phyloP scores from a whole-genome alignment of 2,797 vertebrate species.

The Melanotaenia pygmaea region DNA sequence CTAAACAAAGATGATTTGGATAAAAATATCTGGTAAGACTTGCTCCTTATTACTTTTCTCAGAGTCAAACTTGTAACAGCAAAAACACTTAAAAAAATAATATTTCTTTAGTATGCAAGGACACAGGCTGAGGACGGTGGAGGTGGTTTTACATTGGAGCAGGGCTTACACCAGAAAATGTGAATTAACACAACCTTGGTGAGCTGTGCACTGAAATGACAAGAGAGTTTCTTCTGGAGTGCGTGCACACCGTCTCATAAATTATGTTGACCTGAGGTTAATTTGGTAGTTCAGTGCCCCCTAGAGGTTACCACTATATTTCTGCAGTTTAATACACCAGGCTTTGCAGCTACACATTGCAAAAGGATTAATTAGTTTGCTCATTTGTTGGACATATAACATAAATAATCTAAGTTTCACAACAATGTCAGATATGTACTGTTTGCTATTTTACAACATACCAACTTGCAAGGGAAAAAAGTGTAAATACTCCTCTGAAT shows the following conservation, averaged over 20 bases:
- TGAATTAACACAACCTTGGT: conserved; percentile 46
- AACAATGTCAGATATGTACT: conserved; percentile 17
- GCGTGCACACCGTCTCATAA: conserved; percentile 47
- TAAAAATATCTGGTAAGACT: conserved; percentile 13
- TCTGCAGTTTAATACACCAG: conserved; percentile 65
- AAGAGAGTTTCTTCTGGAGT: conserved; percentile 40
- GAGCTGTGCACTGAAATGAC: conserved; percentile 49
- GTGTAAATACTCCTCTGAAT: not conserved
- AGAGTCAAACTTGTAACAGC: conserved; percentile 22
- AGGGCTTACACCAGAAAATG: conserved; percentile 27
- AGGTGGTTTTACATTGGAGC: conserved; percentile 6
- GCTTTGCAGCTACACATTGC: conserved; percentile 50
- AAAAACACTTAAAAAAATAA: conserved; percentile 21
- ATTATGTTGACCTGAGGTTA: conserved; percentile 74
- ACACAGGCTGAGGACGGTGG: conserved; percentile 34
- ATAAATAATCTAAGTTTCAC: conserved; percentile 5
- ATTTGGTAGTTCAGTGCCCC: conserved; percentile 73
- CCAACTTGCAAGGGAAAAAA: not conserved
- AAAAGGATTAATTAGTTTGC: conserved; percentile 61
- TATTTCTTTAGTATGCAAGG: conserved; percentile 37
- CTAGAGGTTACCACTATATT: conserved; percentile 75
- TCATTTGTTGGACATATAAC: conserved; percentile 29
- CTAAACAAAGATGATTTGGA: conserved; percentile 8
- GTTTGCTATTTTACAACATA: not conserved
- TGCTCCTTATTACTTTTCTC: conserved; percentile 7